Evolutionary conservation across 2,888 invertebrate genomes (phyloP), one percentile per base, ranked within the genome.

Genomic region (Charanyca ferruginea): DNA sequence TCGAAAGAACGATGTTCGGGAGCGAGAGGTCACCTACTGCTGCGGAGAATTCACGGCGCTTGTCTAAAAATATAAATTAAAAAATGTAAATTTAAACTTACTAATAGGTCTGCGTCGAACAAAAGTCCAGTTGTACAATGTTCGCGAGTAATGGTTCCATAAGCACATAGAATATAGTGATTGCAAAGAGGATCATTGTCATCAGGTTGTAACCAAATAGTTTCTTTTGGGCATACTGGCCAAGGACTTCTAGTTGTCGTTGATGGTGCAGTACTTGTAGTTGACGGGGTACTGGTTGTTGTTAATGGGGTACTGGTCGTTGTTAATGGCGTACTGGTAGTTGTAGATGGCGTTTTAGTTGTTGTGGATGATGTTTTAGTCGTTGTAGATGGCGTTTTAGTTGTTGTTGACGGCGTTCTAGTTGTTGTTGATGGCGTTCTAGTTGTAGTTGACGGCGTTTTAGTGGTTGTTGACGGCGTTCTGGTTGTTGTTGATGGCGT

Each of bases 141-240:
- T 18, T 72, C 64, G 22, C 18, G 16, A 8, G 9, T 42, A 0
- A 42, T 1, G 7, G 0, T 1, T 23, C 68, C 68, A 28, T 53
- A 72, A 1, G 72, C 48, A 49, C 68, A 69, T 0, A 72, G 13
- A 2, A 53, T 7, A 13, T 49, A 69, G 38, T 61, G 23, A 35
- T 72, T 7, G 16, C 68, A 72, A 4, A 23, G 22, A 0, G 2
- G 0, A n/a, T 69, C 71, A 13, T 0, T 0, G 1, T 2, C 13
- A n/a, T 71, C 52, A 2, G 53, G 38, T 4, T 0, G n/a, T 11
- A 54, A 16, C 72, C 64, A 69, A 23, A 63, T 22, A 9, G 4
- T 0, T 3, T 1, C 1, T 1, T 0, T 0, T 3, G 0, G 0
- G 23, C 69, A 69, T 1, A 0, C 7, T 8, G 47, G 42, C 28